Conservation (phyloP, 2,888 invertebrate species). For the Cheilosia scutellata region DNA sequence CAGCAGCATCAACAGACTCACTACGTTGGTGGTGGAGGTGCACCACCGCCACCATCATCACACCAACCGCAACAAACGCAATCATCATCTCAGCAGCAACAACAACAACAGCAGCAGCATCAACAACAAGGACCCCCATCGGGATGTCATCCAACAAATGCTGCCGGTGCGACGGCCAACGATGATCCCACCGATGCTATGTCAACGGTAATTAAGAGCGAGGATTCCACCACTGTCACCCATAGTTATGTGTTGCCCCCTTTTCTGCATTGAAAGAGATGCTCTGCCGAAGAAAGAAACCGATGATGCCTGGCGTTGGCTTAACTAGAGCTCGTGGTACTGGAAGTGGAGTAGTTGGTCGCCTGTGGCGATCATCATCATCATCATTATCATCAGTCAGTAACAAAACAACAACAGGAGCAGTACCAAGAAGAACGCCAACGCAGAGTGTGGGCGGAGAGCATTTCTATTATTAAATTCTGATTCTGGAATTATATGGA, state of each 20-base stretch:
- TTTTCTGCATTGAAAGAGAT: conserved; percentile 84
- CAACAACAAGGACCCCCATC: conserved; percentile 75
- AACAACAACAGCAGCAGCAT: conserved; percentile 72
- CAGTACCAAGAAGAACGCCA: conserved; percentile 11
- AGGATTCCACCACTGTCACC: conserved; percentile 81
- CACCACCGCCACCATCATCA: conserved; percentile 69
- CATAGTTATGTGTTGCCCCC: conserved; percentile 84
- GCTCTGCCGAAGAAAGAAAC: conserved; percentile 82
- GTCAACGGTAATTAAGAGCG: conserved; percentile 83
- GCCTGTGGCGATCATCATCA: conserved; percentile 47
- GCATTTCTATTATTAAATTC: conserved; percentile 64
- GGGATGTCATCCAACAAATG: conserved; percentile 65
- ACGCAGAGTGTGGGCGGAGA: conserved; percentile 37
- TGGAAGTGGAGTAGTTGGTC: conserved; percentile 21
- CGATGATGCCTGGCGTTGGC: conserved; percentile 53
- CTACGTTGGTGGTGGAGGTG: conserved; percentile 53
- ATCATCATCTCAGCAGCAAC: conserved; percentile 72
- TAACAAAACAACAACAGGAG: conserved; percentile 22
- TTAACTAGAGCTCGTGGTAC: conserved; percentile 22
- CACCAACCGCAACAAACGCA: conserved; percentile 77
- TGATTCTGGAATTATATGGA: conserved; percentile 37
- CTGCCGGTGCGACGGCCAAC: conserved; percentile 74
- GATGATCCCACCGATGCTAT: conserved; percentile 81
- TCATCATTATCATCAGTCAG: conserved; percentile 34
- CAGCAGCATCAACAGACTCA: conserved; percentile 61